Conservation (phyloP, 2,888 invertebrate genomes). For the Asteroscopus sphinx region DNA sequence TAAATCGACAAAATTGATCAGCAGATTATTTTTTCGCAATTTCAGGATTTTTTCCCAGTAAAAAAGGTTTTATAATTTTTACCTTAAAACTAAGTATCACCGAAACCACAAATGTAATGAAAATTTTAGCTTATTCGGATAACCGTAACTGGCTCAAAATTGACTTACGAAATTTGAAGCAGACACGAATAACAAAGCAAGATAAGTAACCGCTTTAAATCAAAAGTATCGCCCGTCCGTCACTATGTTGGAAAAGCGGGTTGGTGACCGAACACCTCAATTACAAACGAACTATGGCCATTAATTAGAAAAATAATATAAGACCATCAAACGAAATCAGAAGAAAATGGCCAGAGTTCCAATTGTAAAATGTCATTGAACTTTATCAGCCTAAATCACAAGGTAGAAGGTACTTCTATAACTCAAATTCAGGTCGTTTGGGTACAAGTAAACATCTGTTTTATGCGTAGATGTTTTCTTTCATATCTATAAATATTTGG, state of each 20-base stretch:
- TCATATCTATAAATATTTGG: slow-evolving; percentile 12
- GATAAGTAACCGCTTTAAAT: too few species aligned
- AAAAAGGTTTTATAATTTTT: too few species aligned
- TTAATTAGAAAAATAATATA: slow-evolving; percentile 37
- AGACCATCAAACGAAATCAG: slow-evolving; percentile 17
- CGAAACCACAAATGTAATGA: too few species aligned
- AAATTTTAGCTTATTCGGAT: too few species aligned
- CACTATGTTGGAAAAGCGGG: background rate
- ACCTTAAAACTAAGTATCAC: too few species aligned
- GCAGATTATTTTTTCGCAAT: too few species aligned
- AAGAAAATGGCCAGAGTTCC: slow-evolving; percentile 4
- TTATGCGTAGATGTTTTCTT: slow-evolving; percentile 17
- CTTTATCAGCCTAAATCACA: slow-evolving; percentile 27
- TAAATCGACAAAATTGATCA: too few species aligned
- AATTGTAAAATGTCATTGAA: slow-evolving; percentile 38
- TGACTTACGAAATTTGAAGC: too few species aligned
- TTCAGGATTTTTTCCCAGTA: too few species aligned
- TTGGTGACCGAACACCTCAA: slow-evolving; percentile 15
- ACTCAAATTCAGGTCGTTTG: slow-evolving; percentile 24
- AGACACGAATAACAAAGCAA: too few species aligned
- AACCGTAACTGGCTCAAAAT: too few species aligned
- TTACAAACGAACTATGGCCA: slow-evolving; percentile 1
- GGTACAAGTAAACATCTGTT: slow-evolving; percentile 8
- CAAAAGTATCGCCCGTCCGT: background rate
- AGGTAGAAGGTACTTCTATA: slow-evolving; percentile 12